Conservation (phyloP, 23 tunicate genomes). For the Styela clava region DNA sequence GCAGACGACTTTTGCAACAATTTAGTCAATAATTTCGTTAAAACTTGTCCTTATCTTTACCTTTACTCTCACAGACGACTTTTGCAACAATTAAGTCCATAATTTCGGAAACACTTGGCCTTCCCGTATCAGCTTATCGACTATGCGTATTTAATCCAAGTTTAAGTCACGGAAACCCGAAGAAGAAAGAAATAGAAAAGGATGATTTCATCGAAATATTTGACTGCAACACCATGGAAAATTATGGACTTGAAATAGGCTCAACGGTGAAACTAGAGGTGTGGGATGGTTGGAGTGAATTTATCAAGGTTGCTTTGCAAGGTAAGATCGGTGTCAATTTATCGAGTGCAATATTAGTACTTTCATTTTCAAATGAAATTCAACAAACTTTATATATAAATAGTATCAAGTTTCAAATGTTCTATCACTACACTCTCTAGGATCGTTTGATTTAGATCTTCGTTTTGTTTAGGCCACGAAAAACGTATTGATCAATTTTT, state of each 20-base stretch:
- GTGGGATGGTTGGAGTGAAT: constrained; percentile 96
- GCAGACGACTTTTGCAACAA: no score
- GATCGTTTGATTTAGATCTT: no score
- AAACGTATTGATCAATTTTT: constrained; percentile 49
- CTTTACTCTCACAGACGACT: no score
- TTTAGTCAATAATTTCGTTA: no score
- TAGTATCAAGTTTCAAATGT: neutral
- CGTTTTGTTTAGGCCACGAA: constrained; percentile 68
- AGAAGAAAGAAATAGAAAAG: neutral
- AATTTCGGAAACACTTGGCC: constrained; percentile 49
- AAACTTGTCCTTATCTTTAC: no score
- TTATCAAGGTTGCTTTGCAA: constrained; percentile 57
- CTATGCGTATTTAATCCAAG: constrained; percentile 25
- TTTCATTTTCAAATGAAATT: neutral
- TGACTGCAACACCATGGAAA: constrained; percentile 72
- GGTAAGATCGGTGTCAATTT: no score
- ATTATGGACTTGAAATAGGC: constrained; percentile 79
- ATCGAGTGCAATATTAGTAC: neutral
- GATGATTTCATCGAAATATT: constrained; percentile 34
- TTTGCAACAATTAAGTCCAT: constrained; percentile 51
- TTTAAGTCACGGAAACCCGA: neutral
- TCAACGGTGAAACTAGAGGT: constrained; percentile 52
- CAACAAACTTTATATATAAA: neutral
- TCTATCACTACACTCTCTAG: no score
- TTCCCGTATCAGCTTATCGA: constrained; percentile 78